These are phyloP conservation scores for Brachypalpus laphriformis DNA, from an alignment of 2,888 invertebrate species.

Conservation along the genomic window DNA sequence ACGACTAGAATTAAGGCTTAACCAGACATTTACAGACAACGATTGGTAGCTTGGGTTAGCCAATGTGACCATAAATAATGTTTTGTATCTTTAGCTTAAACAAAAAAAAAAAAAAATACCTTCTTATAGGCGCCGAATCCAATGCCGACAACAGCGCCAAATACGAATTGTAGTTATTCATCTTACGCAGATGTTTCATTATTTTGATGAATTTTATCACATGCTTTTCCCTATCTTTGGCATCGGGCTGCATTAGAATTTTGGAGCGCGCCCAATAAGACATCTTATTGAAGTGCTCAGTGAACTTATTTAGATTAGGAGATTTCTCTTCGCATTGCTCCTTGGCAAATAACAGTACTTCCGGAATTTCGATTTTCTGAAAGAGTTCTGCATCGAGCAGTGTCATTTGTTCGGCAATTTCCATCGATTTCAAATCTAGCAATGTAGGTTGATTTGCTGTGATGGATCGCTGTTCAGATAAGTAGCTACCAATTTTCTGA, in stretches of 20 bases:
- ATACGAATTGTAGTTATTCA: constrained; percentile 99
- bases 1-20: too few relatives aligned
- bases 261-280: constrained; percentile 98
- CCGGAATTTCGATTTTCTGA: constrained; percentile 97
- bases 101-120: too few relatives aligned
- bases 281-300: constrained; percentile 99
- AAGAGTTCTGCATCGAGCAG: constrained; percentile 97
- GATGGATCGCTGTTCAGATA: constrained; percentile 84
- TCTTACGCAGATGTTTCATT: constrained; percentile 97
- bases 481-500: constrained; percentile 76
- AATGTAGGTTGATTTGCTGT: constrained; percentile 87
- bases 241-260: constrained; percentile 95
- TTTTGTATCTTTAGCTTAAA: neutral
- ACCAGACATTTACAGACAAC: too few relatives aligned
- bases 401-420: constrained; percentile 99
- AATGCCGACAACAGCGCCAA: constrained; percentile 97
- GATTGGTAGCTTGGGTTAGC: too few relatives aligned
- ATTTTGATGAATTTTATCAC: constrained; percentile 98
- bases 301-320: constrained; percentile 97
- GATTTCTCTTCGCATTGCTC: constrained; percentile 98
- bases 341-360: constrained; percentile 98
- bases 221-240: constrained; percentile 97
- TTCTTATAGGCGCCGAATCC: constrained; percentile 94
- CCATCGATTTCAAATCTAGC: constrained; percentile 96
- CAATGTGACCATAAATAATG: too few relatives aligned